Evolutionary conservation across 35 echinoderm and acorn worm species (phyloP), one percentile per base, ranked within the genome.

Genomic region (Heliocidaris erythrogramma): DNA sequence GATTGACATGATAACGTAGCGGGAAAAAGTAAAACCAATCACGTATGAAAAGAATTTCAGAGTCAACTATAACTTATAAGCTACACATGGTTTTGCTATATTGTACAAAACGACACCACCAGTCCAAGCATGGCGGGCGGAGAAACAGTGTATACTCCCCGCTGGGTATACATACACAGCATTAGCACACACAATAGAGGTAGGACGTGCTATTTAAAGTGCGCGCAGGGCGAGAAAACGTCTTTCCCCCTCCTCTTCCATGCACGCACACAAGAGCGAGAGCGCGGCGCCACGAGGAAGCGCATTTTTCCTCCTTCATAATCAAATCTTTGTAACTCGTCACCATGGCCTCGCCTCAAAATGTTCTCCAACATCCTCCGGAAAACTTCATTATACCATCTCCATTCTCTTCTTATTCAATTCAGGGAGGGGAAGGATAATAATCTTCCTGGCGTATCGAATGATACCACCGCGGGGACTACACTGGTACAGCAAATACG

Each of bases 401-500:
- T 78, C 65, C 17, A 78, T 78, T 78, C 65, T 78, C 65, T 78
- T n/a, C 65, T 78, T 21, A 78, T 78, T 78, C 8, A 78, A 78
- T 78, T 78, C 18, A 78, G 65, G n/a, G 65, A 78, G 65, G 65
- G 17, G 65, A n/a, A 21, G 65, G 65, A 78, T 78, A 78, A 78
- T 78, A 78, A 78, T 78, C 65, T 78, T n/a, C 7, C 65, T 78
- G 65, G 65, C 65, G 65, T 78, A 78, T 78, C 65, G 65, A 78
- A 78, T 78, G 65, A 27, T n/a, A 21, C 18, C 18, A 78, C n/a
- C 65, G 14, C 7, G 65, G 8, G 65, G 65, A 78, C 65, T 78
- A 78, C 65, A 78, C 65, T 78, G 65, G 65, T 78, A n/a, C n/a
- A 27, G 14, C 18, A 78, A 24, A 78, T 78, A 78, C 65, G 65